phyloP scores from a whole-genome alignment of 2,113 vertebrate species.

The Chamaetylas fuelleborni region DNA sequence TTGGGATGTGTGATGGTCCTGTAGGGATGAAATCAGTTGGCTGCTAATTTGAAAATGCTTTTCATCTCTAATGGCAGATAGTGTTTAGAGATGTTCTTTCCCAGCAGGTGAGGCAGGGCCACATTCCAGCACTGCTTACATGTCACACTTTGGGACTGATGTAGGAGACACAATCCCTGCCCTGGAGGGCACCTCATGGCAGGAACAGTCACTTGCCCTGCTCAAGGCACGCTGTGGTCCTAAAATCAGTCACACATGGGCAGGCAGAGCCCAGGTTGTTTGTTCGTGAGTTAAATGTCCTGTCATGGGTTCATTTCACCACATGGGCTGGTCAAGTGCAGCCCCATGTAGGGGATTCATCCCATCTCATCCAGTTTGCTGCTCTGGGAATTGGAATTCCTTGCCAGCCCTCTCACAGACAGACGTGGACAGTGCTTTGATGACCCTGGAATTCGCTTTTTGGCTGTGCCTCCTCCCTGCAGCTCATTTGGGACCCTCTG shows the following conservation, averaged over 20 bases:
- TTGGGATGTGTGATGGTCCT: background rate
- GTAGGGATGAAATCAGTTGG: background rate
- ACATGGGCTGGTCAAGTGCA: accelerated
- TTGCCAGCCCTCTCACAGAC: background rate
- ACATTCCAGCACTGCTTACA: background rate
- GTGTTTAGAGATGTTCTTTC: background rate
- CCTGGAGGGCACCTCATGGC: background rate
- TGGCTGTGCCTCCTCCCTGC: background rate
- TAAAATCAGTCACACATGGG: background rate
- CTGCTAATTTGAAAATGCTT: background rate
- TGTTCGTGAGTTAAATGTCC: background rate
- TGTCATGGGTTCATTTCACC: background rate
- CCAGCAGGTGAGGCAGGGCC: background rate
- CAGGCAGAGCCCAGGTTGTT: background rate
- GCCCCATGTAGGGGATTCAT: background rate
- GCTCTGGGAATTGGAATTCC: background rate
- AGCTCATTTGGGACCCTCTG: background rate
- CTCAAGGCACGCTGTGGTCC: background rate
- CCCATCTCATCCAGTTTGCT: background rate
- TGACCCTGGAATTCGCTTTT: background rate
- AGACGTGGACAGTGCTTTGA: background rate
- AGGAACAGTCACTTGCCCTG: background rate
- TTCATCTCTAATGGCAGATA: background rate
- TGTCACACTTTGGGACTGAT: background rate
- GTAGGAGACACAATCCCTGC: background rate